Evolutionary conservation across 2,888 invertebrate species (phyloP).

Genomic region (Drosophila emarginata): DNA sequence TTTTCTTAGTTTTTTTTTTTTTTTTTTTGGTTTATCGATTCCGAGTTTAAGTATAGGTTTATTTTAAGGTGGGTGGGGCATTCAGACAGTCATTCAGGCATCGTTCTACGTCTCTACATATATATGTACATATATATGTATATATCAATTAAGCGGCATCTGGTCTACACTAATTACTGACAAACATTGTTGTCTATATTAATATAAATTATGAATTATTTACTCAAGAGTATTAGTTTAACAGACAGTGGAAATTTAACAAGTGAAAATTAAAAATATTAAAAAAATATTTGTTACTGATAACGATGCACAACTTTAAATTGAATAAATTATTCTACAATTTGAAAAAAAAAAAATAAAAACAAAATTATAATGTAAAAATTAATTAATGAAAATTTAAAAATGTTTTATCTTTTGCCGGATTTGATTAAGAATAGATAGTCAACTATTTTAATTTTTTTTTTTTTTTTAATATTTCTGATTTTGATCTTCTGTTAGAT

Average conservation of each 20-base stretch:
- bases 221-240: slow-evolving; percentile 3
- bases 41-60: slow-evolving; percentile 39
- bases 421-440: too few relatives aligned
- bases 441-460: too few relatives aligned
- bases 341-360: too few relatives aligned
- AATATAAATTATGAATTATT: slow-evolving; percentile 26
- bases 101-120: neutral
- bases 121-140: neutral
- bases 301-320: too few relatives aligned
- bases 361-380: too few relatives aligned
- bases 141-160: slow-evolving; percentile 39
- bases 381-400: too few relatives aligned
- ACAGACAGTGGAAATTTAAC: slow-evolving; percentile 13
- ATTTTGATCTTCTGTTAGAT: too few relatives aligned
- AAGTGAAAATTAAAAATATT: neutral
- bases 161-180: slow-evolving; percentile 48
- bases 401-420: too few relatives aligned
- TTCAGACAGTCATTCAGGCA: neutral
- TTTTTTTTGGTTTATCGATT: slow-evolving; percentile 45
- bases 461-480: neutral
- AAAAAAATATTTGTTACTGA: too few relatives aligned
- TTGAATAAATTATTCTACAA: too few relatives aligned
- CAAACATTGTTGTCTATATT: slow-evolving; percentile 15
- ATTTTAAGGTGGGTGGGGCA: slow-evolving; percentile 20
- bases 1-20: slow-evolving; percentile 12